Evolutionary conservation across 2,113 vertebrate genomes (phyloP).

Genomic region (Zootoca vivipara): DNA sequence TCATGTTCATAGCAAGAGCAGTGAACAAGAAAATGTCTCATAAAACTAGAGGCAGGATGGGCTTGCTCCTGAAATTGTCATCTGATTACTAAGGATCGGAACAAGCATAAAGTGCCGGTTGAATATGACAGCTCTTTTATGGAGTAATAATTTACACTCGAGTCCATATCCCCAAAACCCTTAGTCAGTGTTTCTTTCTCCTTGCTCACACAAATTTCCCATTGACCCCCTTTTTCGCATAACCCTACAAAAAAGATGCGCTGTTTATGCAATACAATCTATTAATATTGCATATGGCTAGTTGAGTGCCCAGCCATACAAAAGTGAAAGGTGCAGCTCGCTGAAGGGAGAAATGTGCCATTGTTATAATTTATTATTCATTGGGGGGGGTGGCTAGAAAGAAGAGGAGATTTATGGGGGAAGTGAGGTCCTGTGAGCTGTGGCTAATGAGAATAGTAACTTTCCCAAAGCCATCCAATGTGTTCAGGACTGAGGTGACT

Average conservation of each 20-base stretch:
- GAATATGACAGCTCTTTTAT: constrained; percentile 13
- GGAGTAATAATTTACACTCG: constrained; percentile 11
- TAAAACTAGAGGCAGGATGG: not conserved
- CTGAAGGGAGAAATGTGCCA: constrained; percentile 34
- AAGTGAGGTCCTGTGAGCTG: not conserved
- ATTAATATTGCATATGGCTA: constrained; percentile 48
- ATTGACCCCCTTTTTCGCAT: constrained; percentile 8
- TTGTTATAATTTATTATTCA: constrained; percentile 49
- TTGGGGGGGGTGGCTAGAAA: constrained; percentile 16
- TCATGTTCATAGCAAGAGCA: constrained; percentile 25
- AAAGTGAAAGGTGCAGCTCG: constrained; percentile 37
- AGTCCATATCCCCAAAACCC: not conserved
- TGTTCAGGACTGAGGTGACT: not conserved
- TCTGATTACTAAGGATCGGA: not conserved
- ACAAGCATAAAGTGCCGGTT: not conserved
- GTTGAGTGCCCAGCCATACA: constrained; percentile 26
- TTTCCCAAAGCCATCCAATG: not conserved
- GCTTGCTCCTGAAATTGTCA: not conserved
- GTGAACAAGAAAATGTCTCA: not conserved
- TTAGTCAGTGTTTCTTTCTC: not conserved
- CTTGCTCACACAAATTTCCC: constrained; percentile 17
- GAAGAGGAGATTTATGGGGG: constrained; percentile 1
- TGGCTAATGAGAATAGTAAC: not conserved
- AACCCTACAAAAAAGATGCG: not conserved
- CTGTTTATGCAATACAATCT: constrained; percentile 38